Evolutionary conservation across 2,888 invertebrate genomes (phyloP), one percentile per base, ranked within the genome.

Genomic region (Ashinkailepas kermadecensis): DNA sequence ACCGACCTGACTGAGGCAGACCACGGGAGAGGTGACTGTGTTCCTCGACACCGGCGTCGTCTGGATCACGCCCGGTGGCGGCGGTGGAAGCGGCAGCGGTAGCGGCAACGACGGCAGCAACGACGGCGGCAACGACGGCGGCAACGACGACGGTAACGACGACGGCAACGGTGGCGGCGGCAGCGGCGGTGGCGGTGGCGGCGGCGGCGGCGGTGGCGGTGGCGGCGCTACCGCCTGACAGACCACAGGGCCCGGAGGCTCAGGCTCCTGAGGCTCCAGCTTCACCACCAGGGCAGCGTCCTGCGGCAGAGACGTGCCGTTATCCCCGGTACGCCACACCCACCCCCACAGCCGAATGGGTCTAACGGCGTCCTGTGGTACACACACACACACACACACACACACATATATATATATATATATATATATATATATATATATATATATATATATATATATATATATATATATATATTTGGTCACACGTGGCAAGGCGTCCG

Each of bases 31-130:
- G 15, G 78, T 18, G 58, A 54, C 54, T 23, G 56, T 62, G 78
- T 67, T 54, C 21, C 67, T 21, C 21, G 78, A 11, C 78, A 58
- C 64, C 64, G 79, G 56, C 18, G 74, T 15, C 15, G 70, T 78
- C 78, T 54, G 78, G 56, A 67, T 78, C 54, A 79, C 79, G 59
- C 39, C 78, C 78, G 65, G 64, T 25, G 56, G 81, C 59, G 23
- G 78, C 65, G 54, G 64, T 9, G 57, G 81, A 13, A n/a, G 62
- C 54, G 25, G 54, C 64, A 9, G 56, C 78, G 79, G 10, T 12
- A 23, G 54, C 65, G 12, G 81, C 59, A 54, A 25, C 59, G 21
- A 18, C 8, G 39, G 15, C 78, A 21, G 39, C 59, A 25, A 62
- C 11, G 81, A 54, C 21, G 54, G 15, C 13, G 74, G 74, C 21